Evolutionary conservation across 2,113 vertebrate species (phyloP).

Genomic region (Panurus biarmicus): DNA sequence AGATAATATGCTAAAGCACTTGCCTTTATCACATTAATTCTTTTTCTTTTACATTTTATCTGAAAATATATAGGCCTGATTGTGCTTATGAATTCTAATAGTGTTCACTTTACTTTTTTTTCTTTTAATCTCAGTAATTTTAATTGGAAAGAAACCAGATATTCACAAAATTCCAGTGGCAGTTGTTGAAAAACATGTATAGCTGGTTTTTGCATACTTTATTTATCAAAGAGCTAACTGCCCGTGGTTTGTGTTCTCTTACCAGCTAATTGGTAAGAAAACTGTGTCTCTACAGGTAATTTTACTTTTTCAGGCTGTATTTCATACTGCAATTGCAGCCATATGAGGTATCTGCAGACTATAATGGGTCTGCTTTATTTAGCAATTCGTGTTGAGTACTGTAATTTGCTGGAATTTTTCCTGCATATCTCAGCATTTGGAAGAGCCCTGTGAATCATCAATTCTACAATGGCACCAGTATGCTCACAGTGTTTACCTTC

Average conservation of each 20-base stretch:
- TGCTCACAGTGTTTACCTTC: neutral
- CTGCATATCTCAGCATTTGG: neutral
- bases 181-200: neutral
- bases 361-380: neutral
- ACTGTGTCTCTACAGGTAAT: neutral
- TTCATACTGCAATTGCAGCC: neutral
- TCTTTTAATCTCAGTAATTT: neutral
- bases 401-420: neutral
- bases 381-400: neutral
- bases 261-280: neutral
- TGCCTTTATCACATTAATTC: neutral
- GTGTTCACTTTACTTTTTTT: neutral
- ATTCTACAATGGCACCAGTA: neutral
- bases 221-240: neutral
- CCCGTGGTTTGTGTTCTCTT: neutral
- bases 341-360: neutral
- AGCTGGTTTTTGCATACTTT: neutral
- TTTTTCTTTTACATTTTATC: neutral
- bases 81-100: neutral
- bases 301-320: neutral
- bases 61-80: neutral
- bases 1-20: neutral
- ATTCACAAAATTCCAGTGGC: neutral
- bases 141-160: neutral
- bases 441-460: neutral